Evolutionary conservation across 1,140 invertebrate species (phyloP), one percentile per base, ranked within the genome.

Genomic region (Drosophila tsacasi): DNA sequence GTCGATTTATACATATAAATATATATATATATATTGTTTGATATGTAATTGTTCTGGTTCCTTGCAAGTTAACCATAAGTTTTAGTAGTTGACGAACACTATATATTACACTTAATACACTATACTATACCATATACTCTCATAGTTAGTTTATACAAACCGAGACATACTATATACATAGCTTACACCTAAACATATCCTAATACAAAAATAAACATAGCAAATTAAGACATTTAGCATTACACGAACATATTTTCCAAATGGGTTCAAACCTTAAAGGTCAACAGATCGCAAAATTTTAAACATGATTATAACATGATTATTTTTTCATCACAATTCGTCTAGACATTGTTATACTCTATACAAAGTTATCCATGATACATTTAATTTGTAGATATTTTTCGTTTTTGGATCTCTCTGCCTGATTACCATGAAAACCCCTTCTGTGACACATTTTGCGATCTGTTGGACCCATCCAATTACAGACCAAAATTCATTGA

Each of bases 1-100:
- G 64, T 67, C 40, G 25, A 67, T 47, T 37, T 49, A 60, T 66
- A 69, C 37, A 52, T 37, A 80, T 23, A 46, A 39, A 46, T 37
- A 66, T 15, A 37, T 60, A 66, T 65, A 60, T 46, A 76, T 59
- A 54, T 69, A 47, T 79, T 84, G 85, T 87, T 78, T 79, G 72
- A 76, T 65, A 63, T 87, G 73, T 79, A 52, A 69, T 72, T 66
- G 69, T 81, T 89, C 49, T 81, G 44, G 72, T 87, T 86, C 25
- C 50, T 62, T 87, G 84, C 85, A 87, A 87, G 59, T 66, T 89
- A 65, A 32, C 1, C 15, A 60, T 71, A 61, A 74, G 60, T 50
- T 62, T 69, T 54, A 49, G 52, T 52, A 46, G 21, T 37, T 40
- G 50, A 2, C 50, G 9, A 35, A 35, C 52, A 37, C 27, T 35